These are phyloP conservation scores for Drosophila yooni DNA, from an alignment of 2,888 invertebrate species.

Conservation along the genomic window DNA sequence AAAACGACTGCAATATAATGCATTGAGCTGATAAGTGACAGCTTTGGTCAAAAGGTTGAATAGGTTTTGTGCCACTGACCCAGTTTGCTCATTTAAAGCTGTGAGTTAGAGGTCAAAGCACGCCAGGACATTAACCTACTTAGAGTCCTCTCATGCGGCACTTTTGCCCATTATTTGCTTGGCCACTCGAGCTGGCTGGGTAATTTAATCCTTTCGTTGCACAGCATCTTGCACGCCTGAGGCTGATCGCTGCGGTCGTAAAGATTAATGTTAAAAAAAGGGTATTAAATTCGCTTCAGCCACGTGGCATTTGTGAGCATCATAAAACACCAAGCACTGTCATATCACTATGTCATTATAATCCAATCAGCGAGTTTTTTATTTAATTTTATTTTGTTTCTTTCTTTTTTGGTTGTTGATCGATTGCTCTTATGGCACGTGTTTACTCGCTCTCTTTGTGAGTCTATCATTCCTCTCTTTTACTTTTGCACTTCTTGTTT, in stretches of 20 bases:
- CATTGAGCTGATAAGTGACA: constrained; percentile 36
- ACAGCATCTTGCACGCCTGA: constrained; percentile 57
- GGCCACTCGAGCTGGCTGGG: constrained; percentile 38
- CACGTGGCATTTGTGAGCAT: constrained; percentile 60
- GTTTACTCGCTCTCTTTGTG: constrained; percentile 14
- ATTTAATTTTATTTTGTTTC: not conserved
- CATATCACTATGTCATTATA: constrained; percentile 40
- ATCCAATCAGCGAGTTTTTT: constrained; percentile 34
- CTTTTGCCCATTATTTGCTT: constrained; percentile 38
- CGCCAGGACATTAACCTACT: constrained; percentile 75
- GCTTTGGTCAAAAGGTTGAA: constrained; percentile 50
- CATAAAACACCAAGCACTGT: constrained; percentile 30
- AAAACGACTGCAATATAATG: not conserved
- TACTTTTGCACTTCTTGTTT: constrained; percentile 42
- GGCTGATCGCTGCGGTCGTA: constrained; percentile 51
- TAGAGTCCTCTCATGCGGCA: constrained; percentile 35
- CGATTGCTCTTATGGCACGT: constrained; percentile 39
- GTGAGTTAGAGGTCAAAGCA: constrained; percentile 67
- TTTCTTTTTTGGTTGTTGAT: constrained; percentile 25
- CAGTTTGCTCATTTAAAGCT: constrained; percentile 48
- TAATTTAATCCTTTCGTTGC: constrained; percentile 67
- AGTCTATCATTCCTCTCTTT: not conserved
- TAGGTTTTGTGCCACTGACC: constrained; percentile 70
- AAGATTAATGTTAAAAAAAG: constrained; percentile 43
- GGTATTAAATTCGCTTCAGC: constrained; percentile 67